Base-by-base conservation (phyloP, 2,888 invertebrate species). In the Mythimna ferrago region DNA sequence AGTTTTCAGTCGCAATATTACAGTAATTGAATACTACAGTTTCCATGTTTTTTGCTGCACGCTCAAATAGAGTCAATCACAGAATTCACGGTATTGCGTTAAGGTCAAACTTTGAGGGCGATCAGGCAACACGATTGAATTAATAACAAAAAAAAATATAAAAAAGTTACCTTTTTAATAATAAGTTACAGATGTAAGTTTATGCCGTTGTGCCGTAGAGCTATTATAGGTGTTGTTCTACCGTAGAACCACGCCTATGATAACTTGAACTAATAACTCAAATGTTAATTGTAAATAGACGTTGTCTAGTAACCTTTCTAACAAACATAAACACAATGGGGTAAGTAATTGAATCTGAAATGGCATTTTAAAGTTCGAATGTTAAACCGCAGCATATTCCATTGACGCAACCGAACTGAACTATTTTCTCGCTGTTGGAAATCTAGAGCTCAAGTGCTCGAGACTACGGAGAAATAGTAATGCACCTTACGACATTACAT, bases 401-500 rank as follows among this genome's bases (percentile, higher is more conserved):
- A 72, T 83, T 86, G 86, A 81, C 86, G 86, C 84, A 86, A 86
- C 82, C 67, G 83, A 80, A 85, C 85, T 83, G 83, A 80, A 85
- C 86, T 83, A 85, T 81, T 85, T 84, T 80, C 86, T 77, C 81
- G 80, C 9, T 53, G 70, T 78, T 86, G 86, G 73, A 70, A 86
- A 86, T 85, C 81, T 86, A 86, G 85, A 85, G 78, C 86, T 84
- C 81, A 73, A 80, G 82, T 71, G 69, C 79, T 73, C 79, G 79
- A 82, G 69, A 72, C 78, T 73, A 72, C 71, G 76, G 77, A 81
- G 86, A 85, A 84, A 80, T 82, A 85, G 82, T 16, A 16, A 78
- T 73, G 74, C 16, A 63, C 57, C 84, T 86, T 85, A 84, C 85
- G 78, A 86, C 75, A 86, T 73, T 75, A 84, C 72, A 79, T 69